Conservation (phyloP, 2,113 vertebrate species). For the Labeo catla region DNA sequence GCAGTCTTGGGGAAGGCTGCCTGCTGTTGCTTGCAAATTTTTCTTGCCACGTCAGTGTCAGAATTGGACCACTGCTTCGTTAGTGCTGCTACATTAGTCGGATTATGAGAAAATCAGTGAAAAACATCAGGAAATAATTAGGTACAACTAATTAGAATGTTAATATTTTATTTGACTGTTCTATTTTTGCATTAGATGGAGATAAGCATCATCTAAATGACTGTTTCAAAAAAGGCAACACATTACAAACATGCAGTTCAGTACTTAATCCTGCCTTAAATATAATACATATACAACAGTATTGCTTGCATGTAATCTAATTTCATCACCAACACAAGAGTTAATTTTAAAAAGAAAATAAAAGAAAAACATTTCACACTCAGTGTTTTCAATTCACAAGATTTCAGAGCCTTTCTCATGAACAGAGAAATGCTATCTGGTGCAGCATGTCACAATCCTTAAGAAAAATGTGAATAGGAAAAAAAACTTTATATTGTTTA, state of each 20-base stretch:
- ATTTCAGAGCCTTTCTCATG: neutral
- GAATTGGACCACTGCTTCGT: neutral
- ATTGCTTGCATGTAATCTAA: neutral
- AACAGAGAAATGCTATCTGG: slow-evolving; percentile 9
- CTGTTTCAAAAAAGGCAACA: slow-evolving; percentile 17
- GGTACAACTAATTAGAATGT: neutral
- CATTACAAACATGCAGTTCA: slow-evolving; percentile 37
- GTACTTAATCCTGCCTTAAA: slow-evolving; percentile 3
- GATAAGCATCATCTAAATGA: slow-evolving; percentile 2
- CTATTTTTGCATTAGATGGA: slow-evolving; percentile 7
- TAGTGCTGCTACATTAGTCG: neutral
- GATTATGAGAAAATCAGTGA: neutral
- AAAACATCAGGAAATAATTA: slow-evolving; percentile 6
- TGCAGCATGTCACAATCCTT: slow-evolving; percentile 29
- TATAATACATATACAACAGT: slow-evolving; percentile 33
- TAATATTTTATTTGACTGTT: slow-evolving; percentile 42
- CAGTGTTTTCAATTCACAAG: neutral
- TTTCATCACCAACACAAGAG: slow-evolving; percentile 10
- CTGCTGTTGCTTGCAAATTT: neutral
- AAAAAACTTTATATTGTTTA: neutral
- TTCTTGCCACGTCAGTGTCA: neutral
- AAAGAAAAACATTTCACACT: slow-evolving; percentile 14
- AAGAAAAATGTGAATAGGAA: neutral
- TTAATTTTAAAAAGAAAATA: slow-evolving; percentile 25
- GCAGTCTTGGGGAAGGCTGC: neutral